phyloP scores from a whole-genome alignment of 2,797 vertebrate species.

The Propithecus deckenii region DNA sequence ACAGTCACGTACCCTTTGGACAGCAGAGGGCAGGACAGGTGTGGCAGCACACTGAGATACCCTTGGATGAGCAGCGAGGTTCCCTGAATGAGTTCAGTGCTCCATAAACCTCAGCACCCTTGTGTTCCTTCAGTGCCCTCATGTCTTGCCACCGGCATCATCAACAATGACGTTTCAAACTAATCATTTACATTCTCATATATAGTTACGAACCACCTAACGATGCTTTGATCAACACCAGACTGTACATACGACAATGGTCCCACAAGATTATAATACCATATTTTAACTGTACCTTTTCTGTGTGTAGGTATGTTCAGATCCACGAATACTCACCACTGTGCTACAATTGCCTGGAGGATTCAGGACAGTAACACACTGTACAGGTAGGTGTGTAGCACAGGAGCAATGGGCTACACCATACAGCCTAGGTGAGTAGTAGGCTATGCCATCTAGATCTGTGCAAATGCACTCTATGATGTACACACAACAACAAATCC shows the following conservation, averaged over 20 bases:
- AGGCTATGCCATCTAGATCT: background rate
- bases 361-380: background rate
- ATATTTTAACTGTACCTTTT: background rate
- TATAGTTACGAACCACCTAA: background rate
- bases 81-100: background rate
- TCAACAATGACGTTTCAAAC: background rate
- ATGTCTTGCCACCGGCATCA: background rate
- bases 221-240: accelerated
- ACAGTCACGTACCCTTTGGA: background rate
- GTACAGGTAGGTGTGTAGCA: background rate
- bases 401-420: background rate
- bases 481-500: background rate
- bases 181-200: background rate
- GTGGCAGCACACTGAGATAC: background rate
- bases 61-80: background rate
- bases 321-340: background rate
- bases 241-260: accelerated
- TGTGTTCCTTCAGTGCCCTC: background rate
- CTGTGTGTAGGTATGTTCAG: background rate
- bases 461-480: background rate
- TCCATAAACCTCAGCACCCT: background rate
- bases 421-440: background rate
- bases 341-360: background rate
- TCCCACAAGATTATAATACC: background rate
- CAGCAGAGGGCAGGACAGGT: background rate